These are phyloP conservation scores for Porites cylindrica DNA, from an alignment of 92 coral and sea anemone species.

Conservation along the genomic window DNA sequence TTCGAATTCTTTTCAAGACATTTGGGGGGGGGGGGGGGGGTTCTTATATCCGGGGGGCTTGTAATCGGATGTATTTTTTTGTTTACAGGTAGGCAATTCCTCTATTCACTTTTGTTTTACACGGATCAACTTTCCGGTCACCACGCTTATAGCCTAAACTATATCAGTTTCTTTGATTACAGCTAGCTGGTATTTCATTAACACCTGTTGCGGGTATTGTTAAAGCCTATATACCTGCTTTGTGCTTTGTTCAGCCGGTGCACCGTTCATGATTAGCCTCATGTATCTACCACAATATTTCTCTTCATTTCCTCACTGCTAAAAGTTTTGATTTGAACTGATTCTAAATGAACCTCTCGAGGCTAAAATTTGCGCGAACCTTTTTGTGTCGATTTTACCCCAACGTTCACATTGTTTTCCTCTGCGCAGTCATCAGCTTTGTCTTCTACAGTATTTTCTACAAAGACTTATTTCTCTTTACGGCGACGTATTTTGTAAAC, in stretches of 20 bases:
- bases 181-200: neutral
- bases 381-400: neutral
- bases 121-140: neutral
- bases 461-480: constrained; percentile 19
- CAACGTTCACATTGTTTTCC: neutral
- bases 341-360: neutral
- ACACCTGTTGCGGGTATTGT: constrained; percentile 30
- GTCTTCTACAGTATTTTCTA: constrained; percentile 22
- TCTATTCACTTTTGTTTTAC: neutral
- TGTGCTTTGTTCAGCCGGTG: neutral
- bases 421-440: constrained; percentile 27
- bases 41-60: too few relatives aligned
- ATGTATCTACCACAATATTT: neutral
- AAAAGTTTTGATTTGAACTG: neutral
- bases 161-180: neutral
- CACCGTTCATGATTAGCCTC: neutral
- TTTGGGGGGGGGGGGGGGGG: too few relatives aligned
- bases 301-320: neutral
- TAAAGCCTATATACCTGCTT: neutral
- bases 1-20: too few relatives aligned
- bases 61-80: too few relatives aligned
- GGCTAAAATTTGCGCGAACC: neutral
- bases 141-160: neutral
- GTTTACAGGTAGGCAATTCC: too few relatives aligned
- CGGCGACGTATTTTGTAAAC: constrained; percentile 23